A percentile compares a stretch with the other conserved stretches of the same genome.
Evolutionary conservation across 1,140 invertebrate genomes (phyloP).

Genomic region (Ceratina japonica): DNA sequence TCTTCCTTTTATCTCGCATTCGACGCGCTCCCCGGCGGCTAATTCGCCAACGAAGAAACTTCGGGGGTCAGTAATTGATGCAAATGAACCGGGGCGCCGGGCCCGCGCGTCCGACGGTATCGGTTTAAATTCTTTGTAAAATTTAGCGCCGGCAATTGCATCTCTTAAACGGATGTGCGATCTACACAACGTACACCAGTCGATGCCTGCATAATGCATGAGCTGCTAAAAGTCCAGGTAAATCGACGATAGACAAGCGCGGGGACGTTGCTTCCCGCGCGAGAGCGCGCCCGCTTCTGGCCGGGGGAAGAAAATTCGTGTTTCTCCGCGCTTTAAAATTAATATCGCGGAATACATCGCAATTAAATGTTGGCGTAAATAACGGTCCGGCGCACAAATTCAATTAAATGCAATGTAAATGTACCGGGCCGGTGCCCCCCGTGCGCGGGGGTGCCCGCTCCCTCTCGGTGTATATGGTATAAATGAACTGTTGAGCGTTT

Average conservation of each 20-base stretch:
- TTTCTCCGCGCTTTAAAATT: constrained; percentile 29
- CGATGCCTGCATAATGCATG: constrained; percentile 19
- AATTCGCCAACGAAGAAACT: constrained; percentile 72
- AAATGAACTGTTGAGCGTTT: constrained; percentile 59
- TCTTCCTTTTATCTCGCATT: constrained; percentile 71
- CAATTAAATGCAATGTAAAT: constrained; percentile 66
- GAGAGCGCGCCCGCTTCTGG: too few species aligned
- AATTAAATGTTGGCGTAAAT: constrained; percentile 52
- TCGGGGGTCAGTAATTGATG: constrained; percentile 73
- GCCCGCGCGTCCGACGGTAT: constrained; percentile 53
- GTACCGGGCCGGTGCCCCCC: constrained; percentile 35
- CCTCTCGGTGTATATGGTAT: constrained; percentile 58
- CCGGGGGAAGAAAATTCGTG: neutral
- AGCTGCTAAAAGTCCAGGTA: constrained; percentile 38
- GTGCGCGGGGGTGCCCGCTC: neutral
- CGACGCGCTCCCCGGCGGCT: constrained; percentile 71
- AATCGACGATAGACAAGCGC: constrained; percentile 35
- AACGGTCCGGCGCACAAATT: constrained; percentile 54
- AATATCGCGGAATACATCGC: constrained; percentile 46
- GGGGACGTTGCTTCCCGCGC: neutral
- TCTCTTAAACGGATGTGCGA: constrained; percentile 29
- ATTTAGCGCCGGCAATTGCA: constrained; percentile 50
- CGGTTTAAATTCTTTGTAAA: constrained; percentile 58
- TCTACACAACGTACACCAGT: neutral
- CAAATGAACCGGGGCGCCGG: constrained; percentile 67